Evolutionary conservation across 2,797 vertebrate genomes (phyloP), one percentile per base, ranked within the genome.

Genomic region (Xenops minutus): DNA sequence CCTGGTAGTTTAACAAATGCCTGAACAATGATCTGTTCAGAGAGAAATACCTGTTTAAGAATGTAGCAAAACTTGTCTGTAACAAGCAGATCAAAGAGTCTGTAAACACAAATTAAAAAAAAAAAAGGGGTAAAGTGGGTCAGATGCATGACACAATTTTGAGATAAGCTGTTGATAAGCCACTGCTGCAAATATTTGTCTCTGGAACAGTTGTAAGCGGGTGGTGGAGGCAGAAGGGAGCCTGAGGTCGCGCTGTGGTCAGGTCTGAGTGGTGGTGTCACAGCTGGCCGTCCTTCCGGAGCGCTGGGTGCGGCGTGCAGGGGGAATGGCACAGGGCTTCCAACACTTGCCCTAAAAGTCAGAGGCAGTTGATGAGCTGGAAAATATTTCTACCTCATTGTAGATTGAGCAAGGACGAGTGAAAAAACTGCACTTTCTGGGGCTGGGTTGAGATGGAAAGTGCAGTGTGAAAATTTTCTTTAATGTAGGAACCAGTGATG

Each of bases 91-190:
- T 81, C 69, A 67, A 88, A 92, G 77, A 26, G 49, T 55, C 36
- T 69, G 32, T 86, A 82, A 94, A 91, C 34, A 87, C n/a, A 55
- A 73, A 58, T 63, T 36, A 0, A 7, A 24, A 58, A 75, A 18
- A 58, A 73, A 56, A 82, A 54, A 19, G 2, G 7, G 9, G 14
- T 55, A 7, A 83, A 82, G 36, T 54, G n/a, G 75, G 62, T 92
- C 91, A 93, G 62, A 24, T 39, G 34, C 43, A 24, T 48, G 73
- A 58, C 73, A 92, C 16, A 55, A 12, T 78, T 89, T 85, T 64
- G 72, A 91, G 94, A 97, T 94, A 96, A 96, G 82, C 66, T 95
- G 58, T 71, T 83, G 82, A 95, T 95, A 92, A 95, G 61, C 37
- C 37, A 21, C 82, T 71, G 56, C 75, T 91, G 61, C 81, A 92